Evolutionary conservation across 2,888 invertebrate species (phyloP).

Genomic region (Cybosia mesomella): DNA sequence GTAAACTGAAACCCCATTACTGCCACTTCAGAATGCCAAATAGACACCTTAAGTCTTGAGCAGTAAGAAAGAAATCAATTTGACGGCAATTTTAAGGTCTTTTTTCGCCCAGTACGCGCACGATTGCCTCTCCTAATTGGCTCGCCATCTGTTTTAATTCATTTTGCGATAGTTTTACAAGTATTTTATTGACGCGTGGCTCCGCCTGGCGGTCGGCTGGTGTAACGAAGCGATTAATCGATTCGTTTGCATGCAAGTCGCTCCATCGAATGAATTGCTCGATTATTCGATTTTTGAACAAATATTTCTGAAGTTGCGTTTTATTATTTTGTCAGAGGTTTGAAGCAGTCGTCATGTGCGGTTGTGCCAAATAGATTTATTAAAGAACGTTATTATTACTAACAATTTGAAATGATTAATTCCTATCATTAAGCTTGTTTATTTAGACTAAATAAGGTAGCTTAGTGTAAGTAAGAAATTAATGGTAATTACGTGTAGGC

Average conservation of each 20-base stretch:
- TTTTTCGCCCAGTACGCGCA: slow-evolving; percentile 83
- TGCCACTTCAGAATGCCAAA: slow-evolving; percentile 52
- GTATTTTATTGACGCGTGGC: slow-evolving; percentile 86
- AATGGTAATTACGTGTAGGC: slow-evolving; percentile 39
- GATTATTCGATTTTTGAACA: slow-evolving; percentile 69
- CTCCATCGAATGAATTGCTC: slow-evolving; percentile 73
- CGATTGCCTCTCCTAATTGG: slow-evolving; percentile 86
- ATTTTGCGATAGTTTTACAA: slow-evolving; percentile 87
- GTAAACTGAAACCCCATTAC: slow-evolving; percentile 83
- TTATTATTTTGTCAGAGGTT: slow-evolving; percentile 54
- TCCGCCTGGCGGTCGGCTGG: slow-evolving; percentile 79
- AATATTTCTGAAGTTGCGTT: slow-evolving; percentile 64
- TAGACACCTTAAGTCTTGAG: slow-evolving; percentile 59
- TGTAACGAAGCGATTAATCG: slow-evolving; percentile 84
- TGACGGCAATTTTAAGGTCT: slow-evolving; percentile 63
- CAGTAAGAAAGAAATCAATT: slow-evolving; percentile 61
- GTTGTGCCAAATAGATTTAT: slow-evolving; percentile 9
- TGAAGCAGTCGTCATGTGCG: slow-evolving; percentile 36
- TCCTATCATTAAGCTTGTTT: slow-evolving; percentile 26
- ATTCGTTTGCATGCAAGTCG: slow-evolving; percentile 82
- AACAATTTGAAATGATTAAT: slow-evolving; percentile 25
- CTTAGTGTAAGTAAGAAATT: slow-evolving; percentile 40
- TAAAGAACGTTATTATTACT: slow-evolving; percentile 10
- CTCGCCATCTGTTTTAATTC: slow-evolving; percentile 86
- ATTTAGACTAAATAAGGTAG: slow-evolving; percentile 17